Evolutionary conservation across 23 tunicate species (phyloP), one percentile per base, ranked within the genome.

Genomic region (Styela clava): DNA sequence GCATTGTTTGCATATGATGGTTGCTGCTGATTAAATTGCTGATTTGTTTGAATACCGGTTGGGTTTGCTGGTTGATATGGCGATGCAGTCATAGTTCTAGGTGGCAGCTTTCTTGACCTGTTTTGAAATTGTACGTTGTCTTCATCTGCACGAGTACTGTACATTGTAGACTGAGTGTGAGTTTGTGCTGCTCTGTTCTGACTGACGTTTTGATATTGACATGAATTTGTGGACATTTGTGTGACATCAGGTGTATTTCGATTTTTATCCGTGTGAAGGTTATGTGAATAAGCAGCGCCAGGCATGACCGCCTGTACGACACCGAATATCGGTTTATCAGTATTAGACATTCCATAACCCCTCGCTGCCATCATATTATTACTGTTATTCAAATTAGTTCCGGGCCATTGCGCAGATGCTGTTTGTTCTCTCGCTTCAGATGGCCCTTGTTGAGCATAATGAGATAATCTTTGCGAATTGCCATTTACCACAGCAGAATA

Each of bases 361-460:
- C 77, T 71, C 12, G 35, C 35, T 35, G 16, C 25, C 32, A 76
- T 36, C 81, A 76, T 76, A 31, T 76, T 76, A 31, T 76, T 76
- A 2, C 81, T 76, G 64, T 76, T 76, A 52, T 76, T 76, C 19
- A 25, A 20, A 24, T 76, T 76, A 44, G 81, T 76, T 12, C 64
- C 64, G 28, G 64, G 64, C 81, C 81, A 76, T 16, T 33, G 35
- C 35, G 77, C 35, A 19, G 32, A 34, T 3, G 37, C 77, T 3
- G 35, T 35, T 3, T 5, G 23, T 3, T 22, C 34, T 16, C 24
- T 32, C 7, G 32, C 24, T 16, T 76, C 52, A 27, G 81, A 23
- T 26, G 81, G 64, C 18, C 52, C 62, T 67, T 27, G 71, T 29
- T 67, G 32, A 18, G 71, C 31, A 25, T 25, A 67, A 2, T 35